Conservation (phyloP, 1,140 invertebrate species). For the Cydia splendana region DNA sequence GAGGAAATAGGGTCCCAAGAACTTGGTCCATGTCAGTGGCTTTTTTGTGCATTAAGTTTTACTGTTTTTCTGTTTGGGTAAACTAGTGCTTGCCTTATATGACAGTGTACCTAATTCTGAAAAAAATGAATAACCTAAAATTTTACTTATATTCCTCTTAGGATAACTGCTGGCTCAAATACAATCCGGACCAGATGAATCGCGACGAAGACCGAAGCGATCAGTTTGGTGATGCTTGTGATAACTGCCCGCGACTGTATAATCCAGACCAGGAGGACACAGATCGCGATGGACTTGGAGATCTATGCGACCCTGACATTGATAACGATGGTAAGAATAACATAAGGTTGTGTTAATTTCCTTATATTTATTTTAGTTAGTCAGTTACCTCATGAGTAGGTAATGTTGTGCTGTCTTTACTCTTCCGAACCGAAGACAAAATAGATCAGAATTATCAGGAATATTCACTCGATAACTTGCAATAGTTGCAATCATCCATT, state of each 20-base stretch:
- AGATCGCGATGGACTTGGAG: slow-evolving; percentile 87
- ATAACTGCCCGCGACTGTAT: slow-evolving; percentile 91
- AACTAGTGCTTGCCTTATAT: too few relatives aligned
- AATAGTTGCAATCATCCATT: too few relatives aligned
- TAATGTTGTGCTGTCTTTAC: too few relatives aligned
- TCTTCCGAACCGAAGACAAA: too few relatives aligned
- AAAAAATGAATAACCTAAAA: background rate
- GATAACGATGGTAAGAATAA: slow-evolving; percentile 62
- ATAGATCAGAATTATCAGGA: too few relatives aligned
- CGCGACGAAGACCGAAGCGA: slow-evolving; percentile 78
- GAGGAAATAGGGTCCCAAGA: too few relatives aligned
- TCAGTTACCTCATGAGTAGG: too few relatives aligned
- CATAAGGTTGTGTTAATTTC: background rate
- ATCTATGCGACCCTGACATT: slow-evolving; percentile 89
- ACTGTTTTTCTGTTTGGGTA: too few relatives aligned
- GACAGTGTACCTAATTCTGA: background rate
- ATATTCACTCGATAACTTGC: too few relatives aligned
- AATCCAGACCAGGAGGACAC: slow-evolving; percentile 90
- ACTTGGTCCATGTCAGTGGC: too few relatives aligned
- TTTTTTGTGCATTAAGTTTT: too few relatives aligned
- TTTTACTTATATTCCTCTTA: slow-evolving; percentile 37
- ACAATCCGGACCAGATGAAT: slow-evolving; percentile 91
- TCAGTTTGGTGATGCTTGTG: slow-evolving; percentile 76
- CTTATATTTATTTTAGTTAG: too few relatives aligned
- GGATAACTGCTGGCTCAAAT: slow-evolving; percentile 91